These are phyloP conservation scores for Scomber colias DNA, from an alignment of 2,113 vertebrate species.

Conservation along the genomic window DNA sequence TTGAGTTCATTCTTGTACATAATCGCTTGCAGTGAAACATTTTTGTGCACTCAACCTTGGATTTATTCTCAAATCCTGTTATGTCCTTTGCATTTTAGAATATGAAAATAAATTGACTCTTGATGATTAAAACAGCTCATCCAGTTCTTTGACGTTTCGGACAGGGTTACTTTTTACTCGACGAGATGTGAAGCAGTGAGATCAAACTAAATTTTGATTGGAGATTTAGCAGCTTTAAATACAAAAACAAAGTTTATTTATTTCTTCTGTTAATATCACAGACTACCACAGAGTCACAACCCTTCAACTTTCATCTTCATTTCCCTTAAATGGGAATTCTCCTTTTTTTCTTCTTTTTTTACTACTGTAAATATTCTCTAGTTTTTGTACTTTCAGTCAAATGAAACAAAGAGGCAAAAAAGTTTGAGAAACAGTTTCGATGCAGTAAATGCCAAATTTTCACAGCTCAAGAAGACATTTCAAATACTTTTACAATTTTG, in stretches of 20 bases:
- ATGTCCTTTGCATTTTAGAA: constrained; percentile 88
- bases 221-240: too few relatives aligned
- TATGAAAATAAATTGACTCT: constrained; percentile 85
- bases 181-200: background rate
- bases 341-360: too few relatives aligned
- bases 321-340: too few relatives aligned
- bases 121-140: constrained; percentile 71
- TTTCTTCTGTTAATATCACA: too few relatives aligned
- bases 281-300: too few relatives aligned
- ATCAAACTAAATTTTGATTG: background rate
- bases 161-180: background rate
- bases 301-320: too few relatives aligned
- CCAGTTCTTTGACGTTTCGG: constrained; percentile 30
- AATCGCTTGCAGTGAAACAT: constrained; percentile 86
- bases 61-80: constrained; percentile 91
- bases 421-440: constrained; percentile 1
- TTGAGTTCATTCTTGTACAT: constrained; percentile 85
- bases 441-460: constrained; percentile 1
- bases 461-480: background rate
- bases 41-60: constrained; percentile 87
- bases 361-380: too few relatives aligned
- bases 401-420: constrained; percentile 1
- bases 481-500: background rate
- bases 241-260: too few relatives aligned
- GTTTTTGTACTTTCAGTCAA: too few relatives aligned